Base-by-base conservation (phyloP, 2,797 vertebrate genomes). In the Denticeps clupeoides region DNA sequence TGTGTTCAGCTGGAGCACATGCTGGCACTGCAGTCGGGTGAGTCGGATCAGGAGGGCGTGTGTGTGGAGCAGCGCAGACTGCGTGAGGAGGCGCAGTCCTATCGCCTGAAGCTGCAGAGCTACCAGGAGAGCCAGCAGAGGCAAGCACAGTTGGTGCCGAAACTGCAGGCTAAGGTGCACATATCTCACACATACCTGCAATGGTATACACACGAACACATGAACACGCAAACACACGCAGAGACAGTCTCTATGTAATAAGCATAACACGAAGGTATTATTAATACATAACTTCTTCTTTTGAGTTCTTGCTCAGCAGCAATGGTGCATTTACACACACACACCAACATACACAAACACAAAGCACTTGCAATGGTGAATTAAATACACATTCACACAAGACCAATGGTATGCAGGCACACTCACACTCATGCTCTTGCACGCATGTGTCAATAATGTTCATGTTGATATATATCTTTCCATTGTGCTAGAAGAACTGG, bases 111-210 rank as follows among this genome's bases (percentile, higher is more conserved):
- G 43, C 73, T 89, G 45, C 73, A 79, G 59, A 72, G 68, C 18
- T 87, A 74, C 66, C 83, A 86, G 58, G 86, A 87, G 24, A 84
- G 82, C 28, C 86, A 89, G 64, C 79, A 82, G 63, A 81, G 74
- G 51, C 84, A 88, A 59, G 82, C 74, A 9, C 83, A 82, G 51
- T 74, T 87, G 11, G 86, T 88, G 29, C 81, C 86, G 58, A 86
- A 78, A 64, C 79, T 88, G 22, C 86, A 89, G 62, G 72, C 60
- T 56, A 89, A 87, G 80, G 84, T 87, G 56, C 35, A 15, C 4
- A n/a, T n/a, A n/a, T n/a, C n/a, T n/a, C n/a, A n/a, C n/a, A n/a
- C n/a, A n/a, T n/a, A n/a, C n/a, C n/a, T n/a, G n/a, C n/a, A n/a
- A n/a, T n/a, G n/a, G n/a, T n/a, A n/a, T n/a, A n/a, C n/a, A n/a